A percentile compares a stretch with the other conserved stretches of the same genome.
These are phyloP conservation scores for Callyntrura sp. DNA, from an alignment of 2,888 invertebrate genomes.

Conservation along the genomic window DNA sequence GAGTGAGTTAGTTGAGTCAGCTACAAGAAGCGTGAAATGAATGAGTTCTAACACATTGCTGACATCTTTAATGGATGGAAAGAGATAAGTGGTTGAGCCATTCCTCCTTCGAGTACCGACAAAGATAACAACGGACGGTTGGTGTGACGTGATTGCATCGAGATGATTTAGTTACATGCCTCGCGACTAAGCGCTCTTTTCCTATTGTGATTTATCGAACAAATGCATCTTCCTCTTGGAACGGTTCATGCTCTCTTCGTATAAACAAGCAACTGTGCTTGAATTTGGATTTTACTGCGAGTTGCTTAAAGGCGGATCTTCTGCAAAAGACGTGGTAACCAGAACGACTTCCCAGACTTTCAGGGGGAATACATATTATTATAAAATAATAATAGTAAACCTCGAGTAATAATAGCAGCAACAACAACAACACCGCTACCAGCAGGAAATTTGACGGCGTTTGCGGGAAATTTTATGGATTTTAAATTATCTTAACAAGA, in stretches of 20 bases:
- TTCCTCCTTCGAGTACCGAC: slow-evolving; percentile 45
- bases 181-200: slow-evolving; percentile 35
- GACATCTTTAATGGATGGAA: slow-evolving; percentile 68
- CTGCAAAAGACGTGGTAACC: too few species aligned
- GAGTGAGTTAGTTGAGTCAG: neutral
- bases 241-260: neutral
- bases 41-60: slow-evolving; percentile 60
- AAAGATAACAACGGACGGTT: slow-evolving; percentile 59
- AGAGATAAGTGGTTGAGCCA: slow-evolving; percentile 64
- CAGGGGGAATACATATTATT: neutral
- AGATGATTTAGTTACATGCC: slow-evolving; percentile 47
- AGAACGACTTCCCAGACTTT: too few species aligned
- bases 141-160: slow-evolving; percentile 52
- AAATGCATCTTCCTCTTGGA: slow-evolving; percentile 18
- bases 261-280: neutral
- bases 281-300: neutral
- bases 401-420: neutral
- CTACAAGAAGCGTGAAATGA: slow-evolving; percentile 40
- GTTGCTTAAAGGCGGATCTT: neutral
- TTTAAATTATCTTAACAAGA: neutral
- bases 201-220: slow-evolving; percentile 36
- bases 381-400: neutral
- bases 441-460: neutral
- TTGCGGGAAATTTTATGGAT: slow-evolving; percentile 32
- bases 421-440: neutral